phyloP scores from a whole-genome alignment of 2,888 invertebrate species.

The Pseudococcus longispinus region DNA sequence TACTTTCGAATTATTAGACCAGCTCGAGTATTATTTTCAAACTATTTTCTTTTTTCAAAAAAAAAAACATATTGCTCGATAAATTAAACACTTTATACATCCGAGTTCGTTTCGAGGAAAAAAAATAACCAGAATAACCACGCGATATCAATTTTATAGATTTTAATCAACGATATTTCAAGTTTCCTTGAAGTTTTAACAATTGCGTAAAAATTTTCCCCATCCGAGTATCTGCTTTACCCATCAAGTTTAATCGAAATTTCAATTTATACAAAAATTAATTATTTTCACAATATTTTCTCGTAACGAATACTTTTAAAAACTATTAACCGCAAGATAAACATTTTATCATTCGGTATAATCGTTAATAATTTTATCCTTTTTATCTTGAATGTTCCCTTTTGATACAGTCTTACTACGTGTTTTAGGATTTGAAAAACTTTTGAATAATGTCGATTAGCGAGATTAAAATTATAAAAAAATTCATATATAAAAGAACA shows the following conservation, averaged over 20 bases:
- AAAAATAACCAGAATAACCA: constrained; percentile 23
- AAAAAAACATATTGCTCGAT: background rate
- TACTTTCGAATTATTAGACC: background rate
- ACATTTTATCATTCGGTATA: background rate
- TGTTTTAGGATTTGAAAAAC: background rate
- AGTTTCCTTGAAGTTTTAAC: constrained; percentile 31
- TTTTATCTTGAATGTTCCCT: constrained; percentile 15
- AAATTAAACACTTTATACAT: background rate
- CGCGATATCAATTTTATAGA: constrained; percentile 9
- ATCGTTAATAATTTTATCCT: constrained; percentile 16
- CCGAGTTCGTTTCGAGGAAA: background rate
- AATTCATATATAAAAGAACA: background rate
- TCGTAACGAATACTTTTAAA: constrained; percentile 2
- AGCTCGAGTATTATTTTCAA: background rate
- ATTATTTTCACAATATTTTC: constrained; percentile 30
- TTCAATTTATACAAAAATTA: constrained; percentile 27
- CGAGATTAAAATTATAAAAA: background rate
- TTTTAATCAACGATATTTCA: background rate
- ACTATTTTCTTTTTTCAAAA: background rate
- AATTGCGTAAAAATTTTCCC: constrained; percentile 17
- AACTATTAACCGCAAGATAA: constrained; percentile 37
- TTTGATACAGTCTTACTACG: background rate
- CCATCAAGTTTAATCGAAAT: constrained; percentile 12
- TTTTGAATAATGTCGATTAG: background rate
- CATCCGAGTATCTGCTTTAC: background rate